Evolutionary conservation across 2,888 invertebrate species (phyloP).

Genomic region (Desoria tigrina): DNA sequence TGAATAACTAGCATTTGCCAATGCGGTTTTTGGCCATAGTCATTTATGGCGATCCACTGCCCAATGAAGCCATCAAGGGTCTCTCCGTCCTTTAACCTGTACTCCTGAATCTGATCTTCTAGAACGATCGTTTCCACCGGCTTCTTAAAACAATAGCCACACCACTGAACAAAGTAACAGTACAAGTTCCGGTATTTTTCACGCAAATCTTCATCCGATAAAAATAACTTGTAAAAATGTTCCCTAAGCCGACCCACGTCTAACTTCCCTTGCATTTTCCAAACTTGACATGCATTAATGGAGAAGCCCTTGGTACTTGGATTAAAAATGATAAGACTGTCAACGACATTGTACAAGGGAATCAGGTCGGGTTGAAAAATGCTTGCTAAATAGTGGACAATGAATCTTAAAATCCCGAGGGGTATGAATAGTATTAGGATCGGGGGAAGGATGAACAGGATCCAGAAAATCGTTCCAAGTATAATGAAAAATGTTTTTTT

Average conservation of each 20-base stretch:
- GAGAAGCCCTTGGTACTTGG: not conserved
- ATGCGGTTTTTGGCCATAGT: slow-evolving; percentile 26
- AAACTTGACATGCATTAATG: slow-evolving; percentile 19
- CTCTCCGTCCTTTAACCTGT: slow-evolving; percentile 20
- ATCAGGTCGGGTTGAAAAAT: slow-evolving; percentile 14
- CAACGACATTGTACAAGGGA: slow-evolving; percentile 13
- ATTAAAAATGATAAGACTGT: not conserved
- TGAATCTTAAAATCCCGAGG: too few species aligned
- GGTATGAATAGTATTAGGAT: too few species aligned
- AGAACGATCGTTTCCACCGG: slow-evolving; percentile 27
- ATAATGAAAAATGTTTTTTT: too few species aligned
- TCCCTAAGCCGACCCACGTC: slow-evolving; percentile 25
- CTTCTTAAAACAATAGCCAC: slow-evolving; percentile 25
- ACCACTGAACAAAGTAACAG: slow-evolving; percentile 30
- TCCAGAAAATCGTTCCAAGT: too few species aligned
- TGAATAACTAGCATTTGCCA: slow-evolving; percentile 38
- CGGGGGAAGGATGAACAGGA: too few species aligned
- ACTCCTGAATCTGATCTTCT: slow-evolving; percentile 32
- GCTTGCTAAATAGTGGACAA: too few species aligned
- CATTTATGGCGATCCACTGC: slow-evolving; percentile 37
- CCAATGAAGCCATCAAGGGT: slow-evolving; percentile 33
- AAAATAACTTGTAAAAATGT: slow-evolving; percentile 36
- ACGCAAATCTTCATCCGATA: slow-evolving; percentile 18
- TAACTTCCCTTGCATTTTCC: slow-evolving; percentile 16
- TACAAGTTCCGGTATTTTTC: slow-evolving; percentile 33